Evolutionary conservation across 2,797 vertebrate species (phyloP).

Genomic region (Paramormyrops hopkinsi): DNA sequence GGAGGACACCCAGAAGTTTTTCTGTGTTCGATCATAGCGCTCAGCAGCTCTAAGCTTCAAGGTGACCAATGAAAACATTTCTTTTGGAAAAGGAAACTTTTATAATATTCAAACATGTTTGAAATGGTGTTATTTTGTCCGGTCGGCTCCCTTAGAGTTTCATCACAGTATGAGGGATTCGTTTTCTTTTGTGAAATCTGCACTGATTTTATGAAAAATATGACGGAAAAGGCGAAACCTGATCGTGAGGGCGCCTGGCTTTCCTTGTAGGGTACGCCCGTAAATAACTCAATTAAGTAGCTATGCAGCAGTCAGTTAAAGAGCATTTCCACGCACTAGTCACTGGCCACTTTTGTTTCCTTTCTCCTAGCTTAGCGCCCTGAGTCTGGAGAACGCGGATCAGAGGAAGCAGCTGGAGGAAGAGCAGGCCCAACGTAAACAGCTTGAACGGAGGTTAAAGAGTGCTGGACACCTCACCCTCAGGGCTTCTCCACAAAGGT

Average conservation of each 20-base stretch:
- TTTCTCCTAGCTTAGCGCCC: conserved; percentile 51
- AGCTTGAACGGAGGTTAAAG: conserved; percentile 42
- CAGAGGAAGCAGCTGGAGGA: conserved; percentile 54
- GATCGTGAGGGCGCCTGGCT: neutral
- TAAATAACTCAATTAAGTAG: conserved; percentile 32
- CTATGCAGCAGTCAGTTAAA: conserved; percentile 30
- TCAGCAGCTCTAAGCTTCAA: conserved; percentile 9
- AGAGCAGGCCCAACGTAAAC: conserved; percentile 44
- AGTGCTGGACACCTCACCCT: conserved; percentile 20
- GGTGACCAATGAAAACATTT: conserved; percentile 10
- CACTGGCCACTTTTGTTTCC: conserved; percentile 33
- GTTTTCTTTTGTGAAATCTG: neutral
- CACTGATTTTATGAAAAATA: neutral
- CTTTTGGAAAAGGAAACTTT: neutral
- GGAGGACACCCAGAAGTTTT: neutral
- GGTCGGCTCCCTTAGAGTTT: neutral
- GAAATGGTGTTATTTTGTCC: neutral
- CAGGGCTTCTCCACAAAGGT: conserved; percentile 15
- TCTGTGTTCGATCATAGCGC: neutral
- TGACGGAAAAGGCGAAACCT: neutral
- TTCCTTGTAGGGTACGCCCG: conserved; percentile 22
- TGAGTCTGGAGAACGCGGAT: conserved; percentile 52
- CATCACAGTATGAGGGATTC: neutral
- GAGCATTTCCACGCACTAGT: conserved; percentile 23
- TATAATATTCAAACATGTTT: neutral